These are phyloP conservation scores for Pelmatolapia mariae DNA, from an alignment of 2,113 vertebrate genomes.

Conservation along the genomic window DNA sequence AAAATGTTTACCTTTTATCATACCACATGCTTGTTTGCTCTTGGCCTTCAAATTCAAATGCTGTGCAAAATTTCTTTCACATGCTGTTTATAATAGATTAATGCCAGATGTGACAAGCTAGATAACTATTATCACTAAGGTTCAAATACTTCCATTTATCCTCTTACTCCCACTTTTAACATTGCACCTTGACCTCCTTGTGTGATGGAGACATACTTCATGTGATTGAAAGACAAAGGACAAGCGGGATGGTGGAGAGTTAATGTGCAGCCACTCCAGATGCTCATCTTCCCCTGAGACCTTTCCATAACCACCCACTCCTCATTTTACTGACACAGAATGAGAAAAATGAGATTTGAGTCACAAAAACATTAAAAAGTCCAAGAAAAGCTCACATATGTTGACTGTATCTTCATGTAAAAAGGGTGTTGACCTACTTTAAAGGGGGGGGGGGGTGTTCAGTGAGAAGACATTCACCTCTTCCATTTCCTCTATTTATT, in stretches of 20 bases:
- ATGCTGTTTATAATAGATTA: background rate
- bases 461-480: slow-evolving; percentile 22
- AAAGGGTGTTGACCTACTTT: slow-evolving; percentile 70
- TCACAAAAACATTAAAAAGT: slow-evolving; percentile 63
- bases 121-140: background rate
- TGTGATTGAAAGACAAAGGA: slow-evolving; percentile 27
- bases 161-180: background rate
- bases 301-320: slow-evolving; percentile 56
- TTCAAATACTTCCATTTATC: background rate
- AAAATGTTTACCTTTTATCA: background rate
- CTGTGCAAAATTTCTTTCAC: background rate
- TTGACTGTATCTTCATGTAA: slow-evolving; percentile 52
- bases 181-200: background rate
- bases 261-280: slow-evolving; percentile 57
- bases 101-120: background rate
- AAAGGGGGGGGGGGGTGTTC: slow-evolving; percentile 28
- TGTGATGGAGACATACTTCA: slow-evolving; percentile 15
- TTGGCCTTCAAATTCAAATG: background rate
- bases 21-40: background rate
- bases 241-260: slow-evolving; percentile 23
- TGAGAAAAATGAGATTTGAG: slow-evolving; percentile 55
- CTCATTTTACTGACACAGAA: slow-evolving; percentile 52
- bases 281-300: slow-evolving; percentile 55
- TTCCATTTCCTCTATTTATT: background rate
- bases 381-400: slow-evolving; percentile 41